A percentile compares a stretch with the other conserved stretches of the same genome.
Conservation (phyloP, 2,797 vertebrate species). For the Fundulus diaphanus region DNA sequence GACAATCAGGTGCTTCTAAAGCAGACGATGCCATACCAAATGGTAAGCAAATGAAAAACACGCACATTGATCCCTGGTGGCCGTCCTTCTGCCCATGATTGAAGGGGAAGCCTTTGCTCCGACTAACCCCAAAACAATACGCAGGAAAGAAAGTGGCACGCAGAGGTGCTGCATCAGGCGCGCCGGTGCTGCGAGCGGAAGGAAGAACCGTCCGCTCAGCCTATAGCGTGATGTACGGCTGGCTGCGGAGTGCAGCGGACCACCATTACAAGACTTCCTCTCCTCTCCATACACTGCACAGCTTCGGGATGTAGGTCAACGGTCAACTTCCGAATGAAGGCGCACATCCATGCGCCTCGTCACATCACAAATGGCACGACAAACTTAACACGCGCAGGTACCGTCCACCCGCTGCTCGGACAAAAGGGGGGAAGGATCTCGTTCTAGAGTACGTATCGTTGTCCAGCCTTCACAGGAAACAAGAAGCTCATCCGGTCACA, state of each 20-base stretch:
- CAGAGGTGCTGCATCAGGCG: slow-evolving; percentile 26
- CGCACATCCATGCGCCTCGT: background rate
- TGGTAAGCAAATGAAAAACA: too few species aligned
- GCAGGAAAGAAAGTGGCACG: slow-evolving; percentile 46
- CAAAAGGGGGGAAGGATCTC: background rate
- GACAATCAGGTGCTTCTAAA: slow-evolving; percentile 24
- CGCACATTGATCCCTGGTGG: background rate
- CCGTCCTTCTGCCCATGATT: background rate
- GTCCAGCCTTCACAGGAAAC: background rate
- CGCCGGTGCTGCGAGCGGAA: slow-evolving; percentile 31
- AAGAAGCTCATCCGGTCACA: background rate
- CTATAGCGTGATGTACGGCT: slow-evolving; percentile 31
- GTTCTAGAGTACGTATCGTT: background rate
- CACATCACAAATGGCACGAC: slow-evolving; percentile 14
- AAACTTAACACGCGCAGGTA: background rate
- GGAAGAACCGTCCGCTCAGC: slow-evolving; percentile 17
- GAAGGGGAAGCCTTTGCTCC: slow-evolving; percentile 1
- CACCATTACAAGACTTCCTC: slow-evolving; percentile 65
- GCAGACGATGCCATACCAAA: slow-evolving; percentile 34
- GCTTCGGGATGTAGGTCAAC: slow-evolving; percentile 69
- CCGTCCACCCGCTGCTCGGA: background rate
- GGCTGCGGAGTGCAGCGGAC: slow-evolving; percentile 21
- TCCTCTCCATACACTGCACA: slow-evolving; percentile 40
- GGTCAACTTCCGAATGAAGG: slow-evolving; percentile 60
- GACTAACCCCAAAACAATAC: slow-evolving; percentile 45